Percentiles rank a stretch among this genome's conserved stretches.
These are phyloP conservation scores for Zygogramma bicolorata DNA, from an alignment of 2,888 invertebrate species.

Conservation along the genomic window DNA sequence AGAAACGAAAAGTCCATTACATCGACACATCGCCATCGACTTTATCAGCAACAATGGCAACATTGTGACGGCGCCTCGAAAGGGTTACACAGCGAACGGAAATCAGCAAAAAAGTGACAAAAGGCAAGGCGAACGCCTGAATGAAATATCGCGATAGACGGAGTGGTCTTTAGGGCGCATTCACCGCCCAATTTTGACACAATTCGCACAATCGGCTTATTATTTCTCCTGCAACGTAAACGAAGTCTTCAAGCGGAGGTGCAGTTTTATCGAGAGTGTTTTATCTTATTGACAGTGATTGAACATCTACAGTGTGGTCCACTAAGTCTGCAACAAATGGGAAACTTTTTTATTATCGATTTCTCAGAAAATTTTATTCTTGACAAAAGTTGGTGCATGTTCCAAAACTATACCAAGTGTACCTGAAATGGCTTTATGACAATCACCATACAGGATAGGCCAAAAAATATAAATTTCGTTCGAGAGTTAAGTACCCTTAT, in stretches of 20 bases:
- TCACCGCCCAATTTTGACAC: conserved; percentile 61
- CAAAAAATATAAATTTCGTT: too few relatives aligned
- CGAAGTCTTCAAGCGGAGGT: conserved; percentile 4
- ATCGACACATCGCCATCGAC: conserved; percentile 49
- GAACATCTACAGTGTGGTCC: too few relatives aligned
- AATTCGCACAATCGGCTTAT: conserved; percentile 61
- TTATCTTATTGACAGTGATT: conserved; percentile 2
- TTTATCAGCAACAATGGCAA: conserved; percentile 60
- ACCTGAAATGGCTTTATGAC: too few relatives aligned
- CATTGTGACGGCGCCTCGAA: conserved; percentile 60
- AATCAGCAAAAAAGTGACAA: conserved; percentile 62
- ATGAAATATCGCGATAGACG: conserved; percentile 61
- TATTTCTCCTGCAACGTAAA: conserved; percentile 43
- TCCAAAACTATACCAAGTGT: too few relatives aligned
- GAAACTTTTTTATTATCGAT: too few relatives aligned
- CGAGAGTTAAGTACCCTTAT: too few relatives aligned
- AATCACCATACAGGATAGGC: too few relatives aligned
- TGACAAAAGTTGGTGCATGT: too few relatives aligned
- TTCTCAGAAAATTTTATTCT: too few relatives aligned
- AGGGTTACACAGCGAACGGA: conserved; percentile 64
- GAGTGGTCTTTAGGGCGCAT: conserved; percentile 63
- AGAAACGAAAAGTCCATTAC: conserved; percentile 54
- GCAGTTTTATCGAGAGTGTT: neutral
- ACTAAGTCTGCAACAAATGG: too few relatives aligned
- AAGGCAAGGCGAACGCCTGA: conserved; percentile 56